Conservation (phyloP, 2,113 vertebrate genomes). For the Hemiscyllium ocellatum region DNA sequence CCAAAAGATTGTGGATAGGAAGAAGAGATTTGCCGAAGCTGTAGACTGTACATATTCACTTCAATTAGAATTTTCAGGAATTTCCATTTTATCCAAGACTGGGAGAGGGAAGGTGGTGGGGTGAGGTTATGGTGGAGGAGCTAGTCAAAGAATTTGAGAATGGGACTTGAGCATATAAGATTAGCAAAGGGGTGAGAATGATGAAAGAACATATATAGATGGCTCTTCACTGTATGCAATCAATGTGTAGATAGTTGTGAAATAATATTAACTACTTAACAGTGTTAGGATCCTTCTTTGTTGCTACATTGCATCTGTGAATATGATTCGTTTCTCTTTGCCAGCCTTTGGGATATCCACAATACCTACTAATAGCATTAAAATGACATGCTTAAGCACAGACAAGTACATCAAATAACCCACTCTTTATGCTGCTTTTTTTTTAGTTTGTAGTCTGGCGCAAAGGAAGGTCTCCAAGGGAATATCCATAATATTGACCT, state of each 20-base stretch:
- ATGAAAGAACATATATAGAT: not conserved
- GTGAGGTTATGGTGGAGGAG: not conserved
- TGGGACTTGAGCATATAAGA: not conserved
- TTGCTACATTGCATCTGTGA: not conserved
- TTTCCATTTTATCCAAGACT: not conserved
- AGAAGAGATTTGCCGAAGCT: not conserved
- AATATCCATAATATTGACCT: not conserved
- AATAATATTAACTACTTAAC: not conserved
- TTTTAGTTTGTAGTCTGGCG: not conserved
- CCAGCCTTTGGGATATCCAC: too few species aligned
- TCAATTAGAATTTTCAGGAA: not conserved
- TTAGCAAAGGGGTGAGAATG: not conserved
- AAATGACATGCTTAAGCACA: not conserved
- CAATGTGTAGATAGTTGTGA: not conserved
- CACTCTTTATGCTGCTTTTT: not conserved
- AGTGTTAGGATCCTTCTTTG: not conserved
- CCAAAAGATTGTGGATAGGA: not conserved
- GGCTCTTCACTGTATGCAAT: not conserved
- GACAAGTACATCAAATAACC: not conserved
- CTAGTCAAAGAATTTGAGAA: not conserved
- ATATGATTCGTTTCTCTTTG: too few species aligned
- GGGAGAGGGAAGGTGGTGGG: not conserved
- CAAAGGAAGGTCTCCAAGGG: not conserved
- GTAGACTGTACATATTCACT: not conserved
- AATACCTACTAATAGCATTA: not conserved